A percentile compares a stretch with the other conserved stretches of the same genome.
These are phyloP conservation scores for Molanna angustata DNA, from an alignment of 2,888 invertebrate species.

Conservation along the genomic window DNA sequence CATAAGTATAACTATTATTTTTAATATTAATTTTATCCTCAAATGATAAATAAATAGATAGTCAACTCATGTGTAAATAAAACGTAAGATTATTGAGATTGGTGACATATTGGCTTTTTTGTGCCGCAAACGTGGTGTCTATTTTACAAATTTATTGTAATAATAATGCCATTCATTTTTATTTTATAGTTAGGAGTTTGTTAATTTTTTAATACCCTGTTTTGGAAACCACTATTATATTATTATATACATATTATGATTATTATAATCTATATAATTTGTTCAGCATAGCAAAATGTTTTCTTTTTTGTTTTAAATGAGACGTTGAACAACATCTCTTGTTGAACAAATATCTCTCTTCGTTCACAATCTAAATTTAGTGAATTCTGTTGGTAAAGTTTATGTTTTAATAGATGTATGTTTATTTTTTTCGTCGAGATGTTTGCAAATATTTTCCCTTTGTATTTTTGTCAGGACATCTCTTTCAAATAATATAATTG, in stretches of 20 bases:
- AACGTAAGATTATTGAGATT: conserved; percentile 21
- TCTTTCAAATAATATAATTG: background rate
- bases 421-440: conserved; percentile 19
- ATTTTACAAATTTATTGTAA: background rate
- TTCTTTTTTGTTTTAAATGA: conserved; percentile 15
- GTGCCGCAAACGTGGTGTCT: conserved; percentile 7
- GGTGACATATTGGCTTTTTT: conserved; percentile 17
- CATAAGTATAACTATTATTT: conserved; percentile 4
- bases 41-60: conserved; percentile 27
- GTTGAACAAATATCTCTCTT: no score
- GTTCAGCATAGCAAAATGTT: conserved; percentile 15
- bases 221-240: conserved; percentile 17
- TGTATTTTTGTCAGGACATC: background rate
- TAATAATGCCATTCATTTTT: conserved; percentile 16
- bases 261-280: no score
- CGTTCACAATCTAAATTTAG: conserved; percentile 20
- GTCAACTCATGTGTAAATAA: conserved; percentile 30
- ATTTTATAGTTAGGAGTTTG: conserved; percentile 19
- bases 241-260: no score
- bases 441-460: conserved; percentile 1
- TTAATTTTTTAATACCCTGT: conserved; percentile 21
- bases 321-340: no score
- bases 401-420: conserved; percentile 25
- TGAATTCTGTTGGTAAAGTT: conserved; percentile 17
- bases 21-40: conserved; percentile 23